A percentile compares a stretch with the other conserved stretches of the same genome.
phyloP scores from a whole-genome alignment of 1,140 invertebrate species.

The Drosophila ficusphila region DNA sequence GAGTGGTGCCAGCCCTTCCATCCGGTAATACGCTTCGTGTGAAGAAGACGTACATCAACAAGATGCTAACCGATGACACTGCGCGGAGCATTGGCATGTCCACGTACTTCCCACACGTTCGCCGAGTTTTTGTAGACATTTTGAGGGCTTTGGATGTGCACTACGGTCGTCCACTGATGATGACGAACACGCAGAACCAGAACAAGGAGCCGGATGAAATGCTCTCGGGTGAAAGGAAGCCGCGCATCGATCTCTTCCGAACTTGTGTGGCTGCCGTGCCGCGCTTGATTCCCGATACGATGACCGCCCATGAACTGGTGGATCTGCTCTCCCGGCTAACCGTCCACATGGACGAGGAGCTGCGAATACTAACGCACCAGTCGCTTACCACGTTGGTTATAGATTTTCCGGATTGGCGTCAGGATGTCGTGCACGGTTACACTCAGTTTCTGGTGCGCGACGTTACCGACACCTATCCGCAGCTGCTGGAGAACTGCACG shows the following conservation, averaged over 20 bases:
- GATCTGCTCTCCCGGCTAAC: conserved; percentile 96
- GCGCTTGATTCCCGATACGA: conserved; percentile 97
- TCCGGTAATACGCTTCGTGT: conserved; percentile 96
- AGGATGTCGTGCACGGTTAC: conserved; percentile 97
- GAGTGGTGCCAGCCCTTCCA: conserved; percentile 96
- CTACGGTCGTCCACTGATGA: conserved; percentile 97
- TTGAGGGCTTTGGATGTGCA: conserved; percentile 97
- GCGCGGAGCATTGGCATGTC: conserved; percentile 98
- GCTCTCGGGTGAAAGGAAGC: conserved; percentile 98
- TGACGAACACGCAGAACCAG: conserved; percentile 97
- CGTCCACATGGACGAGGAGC: conserved; percentile 96
- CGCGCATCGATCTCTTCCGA: conserved; percentile 98
- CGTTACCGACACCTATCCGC: conserved; percentile 94
- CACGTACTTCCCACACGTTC: conserved; percentile 97
- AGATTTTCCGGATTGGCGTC: conserved; percentile 98
- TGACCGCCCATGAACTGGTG: conserved; percentile 96
- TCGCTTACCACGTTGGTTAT: conserved; percentile 97
- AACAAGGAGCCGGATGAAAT: conserved; percentile 98
- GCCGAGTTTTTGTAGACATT: conserved; percentile 98
- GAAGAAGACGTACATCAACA: conserved; percentile 98
- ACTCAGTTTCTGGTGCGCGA: conserved; percentile 97
- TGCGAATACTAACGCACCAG: conserved; percentile 96
- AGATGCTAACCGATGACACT: conserved; percentile 97
- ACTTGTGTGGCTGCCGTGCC: conserved; percentile 99
- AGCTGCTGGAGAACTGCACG: conserved; percentile 97